Evolutionary conservation across 2,888 invertebrate genomes (phyloP).

Genomic region (Sarcophaga caerulescens): DNA sequence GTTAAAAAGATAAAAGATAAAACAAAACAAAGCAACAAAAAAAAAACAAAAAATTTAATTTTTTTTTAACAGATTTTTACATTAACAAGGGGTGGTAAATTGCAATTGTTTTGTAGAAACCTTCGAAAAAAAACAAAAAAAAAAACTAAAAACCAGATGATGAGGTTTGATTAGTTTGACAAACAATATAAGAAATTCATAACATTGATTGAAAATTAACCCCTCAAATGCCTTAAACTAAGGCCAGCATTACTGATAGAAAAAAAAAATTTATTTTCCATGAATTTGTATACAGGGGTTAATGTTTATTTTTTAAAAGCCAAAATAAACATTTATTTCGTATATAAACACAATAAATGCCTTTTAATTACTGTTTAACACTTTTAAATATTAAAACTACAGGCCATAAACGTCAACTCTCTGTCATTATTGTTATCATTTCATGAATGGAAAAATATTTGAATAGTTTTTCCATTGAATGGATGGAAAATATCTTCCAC

Average conservation of each 20-base stretch:
- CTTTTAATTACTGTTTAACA: constrained; percentile 57
- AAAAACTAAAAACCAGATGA: constrained; percentile 15
- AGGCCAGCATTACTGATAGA: background rate
- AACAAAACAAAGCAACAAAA: background rate
- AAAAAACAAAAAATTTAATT: background rate
- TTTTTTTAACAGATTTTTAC: background rate
- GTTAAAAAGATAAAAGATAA: constrained; percentile 59
- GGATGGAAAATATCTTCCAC: background rate
- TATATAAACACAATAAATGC: background rate
- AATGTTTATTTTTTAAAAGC: background rate
- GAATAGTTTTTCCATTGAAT: background rate
- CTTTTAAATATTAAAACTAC: constrained; percentile 8
- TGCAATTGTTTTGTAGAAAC: background rate
- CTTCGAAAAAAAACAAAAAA: background rate
- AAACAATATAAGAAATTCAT: background rate
- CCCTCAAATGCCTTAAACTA: background rate
- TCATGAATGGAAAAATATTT: constrained; percentile 2
- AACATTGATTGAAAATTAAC: constrained; percentile 65
- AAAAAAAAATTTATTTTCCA: background rate
- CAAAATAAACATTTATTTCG: background rate
- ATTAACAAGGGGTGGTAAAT: constrained; percentile 7
- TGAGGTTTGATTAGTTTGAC: constrained; percentile 32
- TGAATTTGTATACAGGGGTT: background rate
- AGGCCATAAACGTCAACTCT: background rate
- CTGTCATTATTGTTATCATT: too few relatives aligned